Evolutionary conservation across 2,797 vertebrate genomes (phyloP), one percentile per base, ranked within the genome.

Genomic region (Hephaestus fuliginosus): DNA sequence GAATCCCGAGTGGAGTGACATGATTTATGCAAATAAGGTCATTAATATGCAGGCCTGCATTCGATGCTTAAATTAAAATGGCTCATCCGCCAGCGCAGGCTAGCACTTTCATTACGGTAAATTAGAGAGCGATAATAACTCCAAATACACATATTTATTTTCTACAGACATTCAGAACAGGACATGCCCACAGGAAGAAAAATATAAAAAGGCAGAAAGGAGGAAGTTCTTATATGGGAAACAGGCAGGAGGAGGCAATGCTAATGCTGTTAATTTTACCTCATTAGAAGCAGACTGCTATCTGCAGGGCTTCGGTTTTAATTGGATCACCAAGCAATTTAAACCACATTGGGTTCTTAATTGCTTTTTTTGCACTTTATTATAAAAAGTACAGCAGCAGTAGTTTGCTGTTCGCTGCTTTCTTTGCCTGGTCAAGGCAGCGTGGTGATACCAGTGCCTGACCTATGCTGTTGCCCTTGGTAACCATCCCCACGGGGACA

Each of bases 1-100:
- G 94, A 95, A 94, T 93, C 91, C 93, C 82, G 88, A 94, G 91
- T 92, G 92, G 91, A 95, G 93, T 95, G 94, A 95, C 93, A 95
- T 94, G 93, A 94, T 95, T 95, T 95, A 95, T 95, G 94, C 93
- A 95, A 94, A 96, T 95, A 55, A 91, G 90, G 87, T 95, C 73
- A 95, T 95, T 94, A 95, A 95, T 95, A 95, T 95, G 93, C 94
- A 88, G 82, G 86, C 81, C 88, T 88, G 88, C 84, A 80, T 91
- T 88, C 75, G 53, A 87, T 83, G 86, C 85, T 89, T 81, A 93
- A 95, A 94, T 95, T 93, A 94, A 94, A 94, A 93, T 85, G 86
- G 89, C 92, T 94, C 90, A 92, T 94, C 93, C 85, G 57, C 85
- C 88, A 86, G 90, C 62, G 36, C 84, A 43, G 84, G 88, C 93